phyloP scores from a whole-genome alignment of 2,113 vertebrate species.

The Malurus cyaneus region DNA sequence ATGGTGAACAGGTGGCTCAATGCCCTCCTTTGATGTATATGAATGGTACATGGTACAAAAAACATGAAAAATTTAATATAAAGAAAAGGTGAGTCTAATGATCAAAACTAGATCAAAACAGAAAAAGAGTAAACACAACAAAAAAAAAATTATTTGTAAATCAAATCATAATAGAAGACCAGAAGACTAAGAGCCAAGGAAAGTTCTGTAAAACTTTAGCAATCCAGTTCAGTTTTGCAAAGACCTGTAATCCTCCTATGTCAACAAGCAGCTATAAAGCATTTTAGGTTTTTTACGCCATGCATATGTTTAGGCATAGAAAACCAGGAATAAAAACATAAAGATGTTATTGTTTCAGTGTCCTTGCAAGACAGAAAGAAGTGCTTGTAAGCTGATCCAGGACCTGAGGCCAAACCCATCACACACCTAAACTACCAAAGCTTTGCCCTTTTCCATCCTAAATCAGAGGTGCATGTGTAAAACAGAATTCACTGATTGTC shows the following conservation, averaged over 20 bases:
- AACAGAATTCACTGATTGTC: neutral
- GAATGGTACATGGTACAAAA: neutral
- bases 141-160: neutral
- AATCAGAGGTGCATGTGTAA: neutral
- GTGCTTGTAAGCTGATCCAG: neutral
- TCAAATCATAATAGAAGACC: neutral
- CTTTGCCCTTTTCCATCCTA: neutral
- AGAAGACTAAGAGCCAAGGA: neutral
- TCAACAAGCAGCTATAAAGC: neutral
- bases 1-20: neutral
- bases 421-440: neutral
- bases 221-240: neutral
- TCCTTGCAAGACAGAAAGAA: neutral
- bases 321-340: neutral
- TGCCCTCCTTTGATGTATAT: neutral
- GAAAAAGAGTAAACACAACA: neutral
- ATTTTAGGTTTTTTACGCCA: neutral
- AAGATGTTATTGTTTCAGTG: neutral
- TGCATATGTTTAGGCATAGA: fast-evolving
- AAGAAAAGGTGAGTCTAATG: neutral
- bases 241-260: neutral
- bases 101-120: neutral
- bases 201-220: neutral
- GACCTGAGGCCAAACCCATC: neutral
- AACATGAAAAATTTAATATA: neutral